phyloP scores from a whole-genome alignment of 2,888 invertebrate genomes.

The Cataglyphis albicans region DNA sequence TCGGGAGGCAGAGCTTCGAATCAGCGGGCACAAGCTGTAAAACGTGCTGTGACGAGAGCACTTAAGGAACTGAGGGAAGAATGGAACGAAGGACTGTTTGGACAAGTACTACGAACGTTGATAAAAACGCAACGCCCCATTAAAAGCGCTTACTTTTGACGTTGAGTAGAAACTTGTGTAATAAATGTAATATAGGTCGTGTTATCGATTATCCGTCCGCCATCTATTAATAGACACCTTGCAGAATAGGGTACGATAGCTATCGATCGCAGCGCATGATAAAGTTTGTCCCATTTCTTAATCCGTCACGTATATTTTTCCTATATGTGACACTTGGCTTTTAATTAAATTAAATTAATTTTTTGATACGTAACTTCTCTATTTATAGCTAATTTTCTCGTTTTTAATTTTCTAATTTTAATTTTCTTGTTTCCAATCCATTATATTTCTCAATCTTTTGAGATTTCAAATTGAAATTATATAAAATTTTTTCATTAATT shows the following conservation, averaged over 20 bases:
- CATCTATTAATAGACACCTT: constrained; percentile 50
- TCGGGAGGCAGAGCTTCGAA: constrained; percentile 16
- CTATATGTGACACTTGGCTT: background rate
- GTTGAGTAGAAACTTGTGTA: constrained; percentile 39
- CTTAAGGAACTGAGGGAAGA: constrained; percentile 19
- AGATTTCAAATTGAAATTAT: background rate
- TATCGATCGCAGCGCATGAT: constrained; percentile 28
- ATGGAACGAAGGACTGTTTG: constrained; percentile 23
- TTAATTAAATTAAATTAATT: background rate
- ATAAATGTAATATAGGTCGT: constrained; percentile 54
- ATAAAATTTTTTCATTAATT: background rate
- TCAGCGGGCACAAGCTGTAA: constrained; percentile 10
- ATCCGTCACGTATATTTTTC: background rate
- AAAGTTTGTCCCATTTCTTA: constrained; percentile 36
- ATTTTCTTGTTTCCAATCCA: background rate
- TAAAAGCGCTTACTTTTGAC: constrained; percentile 30
- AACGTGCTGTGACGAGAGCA: constrained; percentile 25
- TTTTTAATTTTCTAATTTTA: background rate
- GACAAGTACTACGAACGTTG: constrained; percentile 18
- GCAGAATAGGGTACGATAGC: constrained; percentile 39
- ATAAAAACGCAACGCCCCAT: constrained; percentile 11
- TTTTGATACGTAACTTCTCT: background rate
- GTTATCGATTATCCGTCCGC: constrained; percentile 41
- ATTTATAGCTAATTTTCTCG: background rate
- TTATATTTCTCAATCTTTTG: background rate